Evolutionary conservation across 2,113 vertebrate genomes (phyloP), one percentile per base, ranked within the genome.

Genomic region (Salminus brasiliensis): DNA sequence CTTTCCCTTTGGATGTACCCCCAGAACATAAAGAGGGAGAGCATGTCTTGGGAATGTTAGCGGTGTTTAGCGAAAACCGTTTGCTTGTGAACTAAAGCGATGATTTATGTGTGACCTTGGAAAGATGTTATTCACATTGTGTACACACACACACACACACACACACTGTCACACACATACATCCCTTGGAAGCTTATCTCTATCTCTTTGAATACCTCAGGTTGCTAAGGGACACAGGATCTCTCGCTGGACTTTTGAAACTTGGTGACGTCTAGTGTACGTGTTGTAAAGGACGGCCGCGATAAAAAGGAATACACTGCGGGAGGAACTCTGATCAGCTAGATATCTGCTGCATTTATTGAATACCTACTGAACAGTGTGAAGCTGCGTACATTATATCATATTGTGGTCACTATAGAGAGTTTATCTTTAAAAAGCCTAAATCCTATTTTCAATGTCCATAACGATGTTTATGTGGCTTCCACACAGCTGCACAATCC

Each of bases 71-170:
- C 45, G 72, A 81, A 77, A 16, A 43, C n/a, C 73, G 76, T 60
- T 66, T 78, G 60, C 47, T 27, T 57, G 78, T 72, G 67, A 11
- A 34, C 70, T 53, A 80, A 78, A 47, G 60, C 29, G 16, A 15
- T 60, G 78, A 67, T 74, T 78, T 62, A 45, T 53, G 18, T 63
- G 70, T 80, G 81, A 86, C 88, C 84, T 85, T 88, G 82, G 47
- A 32, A 83, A 63, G 49, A 71, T 60, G 75, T 72, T n/a, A 25
- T 36, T 55, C 69, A 59, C 49, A 15, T 30, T 16, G n/a, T 55
- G 4, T 5, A n/a, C 18, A 53, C 52, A 55, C 52, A 49, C 49
- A 57, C 47, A 59, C 59, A 16, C 30, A 12, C 3, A 15, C 25
- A 52, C 30, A 59, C 63, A 74, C 53, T n/a, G 29, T 23, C 4